phyloP scores from a whole-genome alignment of 2,888 invertebrate species.

The Fragum sueziense region DNA sequence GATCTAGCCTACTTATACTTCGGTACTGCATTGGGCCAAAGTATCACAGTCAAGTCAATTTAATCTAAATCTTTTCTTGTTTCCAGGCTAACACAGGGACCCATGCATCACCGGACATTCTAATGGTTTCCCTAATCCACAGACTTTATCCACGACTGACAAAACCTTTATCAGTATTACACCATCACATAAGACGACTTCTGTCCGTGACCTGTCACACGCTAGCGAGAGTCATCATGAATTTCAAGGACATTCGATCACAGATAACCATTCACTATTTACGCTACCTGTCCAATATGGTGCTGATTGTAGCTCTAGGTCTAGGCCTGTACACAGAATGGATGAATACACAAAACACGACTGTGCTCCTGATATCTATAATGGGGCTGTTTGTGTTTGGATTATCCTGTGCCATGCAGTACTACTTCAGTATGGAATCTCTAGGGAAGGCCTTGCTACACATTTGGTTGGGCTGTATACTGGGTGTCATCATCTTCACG shows the following conservation, averaged over 20 bases:
- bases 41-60: too few relatives aligned
- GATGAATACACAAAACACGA: constrained; percentile 67
- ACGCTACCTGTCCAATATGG: constrained; percentile 72
- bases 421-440: constrained; percentile 74
- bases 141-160: not conserved
- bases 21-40: too few relatives aligned
- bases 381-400: constrained; percentile 77
- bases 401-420: constrained; percentile 75
- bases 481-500: constrained; percentile 78
- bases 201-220: not conserved
- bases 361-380: constrained; percentile 73
- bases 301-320: constrained; percentile 76
- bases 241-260: constrained; percentile 51
- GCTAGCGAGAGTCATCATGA: constrained; percentile 42
- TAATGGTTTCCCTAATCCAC: not conserved
- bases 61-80: too few relatives aligned
- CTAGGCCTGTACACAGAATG: constrained; percentile 79
- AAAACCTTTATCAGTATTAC: not conserved
- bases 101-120: not conserved
- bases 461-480: constrained; percentile 79
- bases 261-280: constrained; percentile 63
- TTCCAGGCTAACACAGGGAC: too few relatives aligned
- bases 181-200: not conserved
- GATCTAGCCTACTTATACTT: too few relatives aligned
- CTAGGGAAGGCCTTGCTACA: constrained; percentile 74